Percentiles rank a stretch among this genome's conserved stretches.
Evolutionary conservation across 2,113 vertebrate genomes (phyloP).

Genomic region (Hemiprocne comata): DNA sequence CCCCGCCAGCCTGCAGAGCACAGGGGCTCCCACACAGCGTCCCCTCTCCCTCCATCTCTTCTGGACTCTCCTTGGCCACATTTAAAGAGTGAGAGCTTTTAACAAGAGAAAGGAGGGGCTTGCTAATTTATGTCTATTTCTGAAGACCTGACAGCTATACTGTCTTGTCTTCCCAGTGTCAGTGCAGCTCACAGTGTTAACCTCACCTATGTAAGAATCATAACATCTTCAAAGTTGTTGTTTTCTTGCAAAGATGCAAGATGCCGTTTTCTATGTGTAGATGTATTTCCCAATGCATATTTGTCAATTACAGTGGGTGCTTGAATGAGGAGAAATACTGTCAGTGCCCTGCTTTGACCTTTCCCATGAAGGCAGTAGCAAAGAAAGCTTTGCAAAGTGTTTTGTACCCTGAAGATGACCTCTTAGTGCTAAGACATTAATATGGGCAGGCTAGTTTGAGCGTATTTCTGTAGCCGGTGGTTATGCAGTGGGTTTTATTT

Average conservation of each 20-base stretch:
- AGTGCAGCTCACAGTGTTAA: background rate
- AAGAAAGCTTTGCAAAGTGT: background rate
- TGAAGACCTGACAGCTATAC: background rate
- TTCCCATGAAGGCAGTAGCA: background rate
- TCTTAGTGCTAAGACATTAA: background rate
- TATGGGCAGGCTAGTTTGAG: background rate
- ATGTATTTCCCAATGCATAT: background rate
- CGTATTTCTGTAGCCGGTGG: background rate
- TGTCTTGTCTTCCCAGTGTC: background rate
- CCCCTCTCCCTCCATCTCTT: background rate
- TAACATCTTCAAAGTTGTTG: background rate
- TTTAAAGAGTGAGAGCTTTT: background rate
- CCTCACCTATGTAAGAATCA: background rate
- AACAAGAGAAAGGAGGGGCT: background rate
- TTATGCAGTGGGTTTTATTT: background rate
- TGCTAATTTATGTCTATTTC: background rate
- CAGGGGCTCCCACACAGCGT: accelerated
- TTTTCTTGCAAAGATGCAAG: background rate
- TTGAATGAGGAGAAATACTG: background rate
- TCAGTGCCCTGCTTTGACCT: background rate
- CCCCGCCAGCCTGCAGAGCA: accelerated
- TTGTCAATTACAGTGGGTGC: background rate
- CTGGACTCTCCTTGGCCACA: background rate
- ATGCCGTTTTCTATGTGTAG: background rate
- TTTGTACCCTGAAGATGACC: background rate